Percentiles rank a stretch among this genome's conserved stretches.
Conservation (phyloP, 1,140 invertebrate species). For the Drosophila punjabiensis region DNA sequence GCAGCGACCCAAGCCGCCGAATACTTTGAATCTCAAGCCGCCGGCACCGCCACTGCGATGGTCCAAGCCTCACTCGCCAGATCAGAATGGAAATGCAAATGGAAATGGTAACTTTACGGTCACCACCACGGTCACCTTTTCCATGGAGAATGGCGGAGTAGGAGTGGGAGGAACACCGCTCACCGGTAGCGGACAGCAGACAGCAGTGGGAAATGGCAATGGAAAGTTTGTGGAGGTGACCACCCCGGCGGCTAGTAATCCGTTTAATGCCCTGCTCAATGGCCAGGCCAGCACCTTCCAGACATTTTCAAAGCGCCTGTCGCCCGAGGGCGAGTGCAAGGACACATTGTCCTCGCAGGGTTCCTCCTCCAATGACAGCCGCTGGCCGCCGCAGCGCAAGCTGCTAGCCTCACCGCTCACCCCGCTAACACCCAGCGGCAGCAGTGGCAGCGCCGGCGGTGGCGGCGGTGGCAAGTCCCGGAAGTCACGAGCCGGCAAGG, state of each 20-base stretch:
- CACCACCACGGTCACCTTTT: constrained; percentile 93
- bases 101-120: constrained; percentile 90
- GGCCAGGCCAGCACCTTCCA: constrained; percentile 77
- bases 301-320: constrained; percentile 86
- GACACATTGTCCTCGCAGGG: constrained; percentile 86
- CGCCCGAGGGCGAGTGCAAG: constrained; percentile 86
- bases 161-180: not conserved
- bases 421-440: constrained; percentile 26
- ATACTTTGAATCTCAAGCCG: constrained; percentile 90
- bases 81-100: constrained; percentile 65
- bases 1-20: constrained; percentile 92
- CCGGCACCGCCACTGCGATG: constrained; percentile 89
- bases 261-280: constrained; percentile 75
- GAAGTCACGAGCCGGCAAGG: constrained; percentile 85
- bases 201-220: not conserved
- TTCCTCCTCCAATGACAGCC: constrained; percentile 85
- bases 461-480: constrained; percentile 68
- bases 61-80: constrained; percentile 88
- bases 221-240: constrained; percentile 81
- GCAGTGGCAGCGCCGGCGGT: constrained; percentile 35
- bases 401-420: constrained; percentile 68
- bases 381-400: constrained; percentile 75
- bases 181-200: not conserved
- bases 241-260: constrained; percentile 72
- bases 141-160: constrained; percentile 87